phyloP scores from a whole-genome alignment of 2,797 vertebrate genomes.

The Hypotaenidia okinawae region DNA sequence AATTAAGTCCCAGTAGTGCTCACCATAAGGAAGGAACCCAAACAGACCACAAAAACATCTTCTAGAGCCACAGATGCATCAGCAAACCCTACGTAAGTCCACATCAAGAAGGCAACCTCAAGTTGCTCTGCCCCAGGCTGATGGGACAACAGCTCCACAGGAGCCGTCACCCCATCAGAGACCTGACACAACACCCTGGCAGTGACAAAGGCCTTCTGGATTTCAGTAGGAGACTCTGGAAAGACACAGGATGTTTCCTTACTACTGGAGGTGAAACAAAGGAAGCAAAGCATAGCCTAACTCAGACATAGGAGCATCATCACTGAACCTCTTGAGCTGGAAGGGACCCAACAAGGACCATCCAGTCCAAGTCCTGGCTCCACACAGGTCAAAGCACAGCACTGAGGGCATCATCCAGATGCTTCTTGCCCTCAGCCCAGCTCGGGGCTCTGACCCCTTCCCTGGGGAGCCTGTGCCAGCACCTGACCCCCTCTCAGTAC shows the following conservation, averaged over 20 bases:
- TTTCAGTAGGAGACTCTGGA: not conserved
- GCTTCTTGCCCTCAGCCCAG: no score
- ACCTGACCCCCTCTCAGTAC: no score
- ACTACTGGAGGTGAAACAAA: not conserved
- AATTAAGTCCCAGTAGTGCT: not conserved
- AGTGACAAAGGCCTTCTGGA: not conserved
- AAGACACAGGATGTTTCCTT: not conserved
- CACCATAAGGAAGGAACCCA: not conserved
- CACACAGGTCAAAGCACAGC: no score
- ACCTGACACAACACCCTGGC: not conserved
- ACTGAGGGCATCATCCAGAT: no score
- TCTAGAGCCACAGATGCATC: not conserved
- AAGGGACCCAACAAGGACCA: no score
- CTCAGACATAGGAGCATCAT: rapidly evolving
- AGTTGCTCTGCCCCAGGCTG: not conserved
- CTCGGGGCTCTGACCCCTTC: no score
- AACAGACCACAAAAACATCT: not conserved
- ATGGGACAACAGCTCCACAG: not conserved
- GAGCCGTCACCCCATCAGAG: not conserved
- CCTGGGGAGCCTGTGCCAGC: no score
- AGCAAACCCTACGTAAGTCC: not conserved
- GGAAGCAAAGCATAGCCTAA: not conserved
- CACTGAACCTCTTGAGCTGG: no score
- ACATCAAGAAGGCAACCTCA: not conserved
- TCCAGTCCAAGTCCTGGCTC: no score